Percentiles rank a stretch among this genome's conserved stretches.
phyloP scores from a whole-genome alignment of 2,888 invertebrate species.

The Zele albiditarsus region DNA sequence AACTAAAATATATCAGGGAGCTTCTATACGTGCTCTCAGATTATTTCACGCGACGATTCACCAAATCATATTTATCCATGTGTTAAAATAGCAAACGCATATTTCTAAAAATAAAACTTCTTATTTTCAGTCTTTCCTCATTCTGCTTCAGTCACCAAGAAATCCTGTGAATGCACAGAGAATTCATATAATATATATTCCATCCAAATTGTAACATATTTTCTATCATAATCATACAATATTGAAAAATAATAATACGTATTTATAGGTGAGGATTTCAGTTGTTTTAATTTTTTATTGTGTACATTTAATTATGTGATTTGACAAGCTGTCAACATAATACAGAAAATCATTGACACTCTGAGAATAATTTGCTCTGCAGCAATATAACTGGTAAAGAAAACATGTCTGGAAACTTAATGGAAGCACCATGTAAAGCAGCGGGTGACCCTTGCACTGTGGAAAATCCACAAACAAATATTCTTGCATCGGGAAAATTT shows the following conservation, averaged over 20 bases:
- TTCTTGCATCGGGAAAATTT: background rate
- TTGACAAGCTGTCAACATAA: background rate
- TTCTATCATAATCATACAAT: background rate
- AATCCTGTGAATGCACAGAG: background rate
- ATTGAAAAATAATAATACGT: background rate
- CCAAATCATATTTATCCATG: slow-evolving; percentile 12
- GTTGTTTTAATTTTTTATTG: background rate
- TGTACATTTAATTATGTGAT: background rate
- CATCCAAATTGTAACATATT: background rate
- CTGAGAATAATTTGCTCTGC: background rate
- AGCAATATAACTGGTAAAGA: background rate
- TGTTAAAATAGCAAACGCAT: slow-evolving; percentile 6
- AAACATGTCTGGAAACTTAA: slow-evolving; percentile 55
- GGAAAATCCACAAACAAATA: slow-evolving; percentile 21
- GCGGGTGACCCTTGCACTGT: slow-evolving; percentile 51
- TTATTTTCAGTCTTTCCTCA: background rate
- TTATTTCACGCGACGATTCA: background rate
- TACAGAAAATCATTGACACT: background rate
- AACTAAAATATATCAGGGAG: background rate
- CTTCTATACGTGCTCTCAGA: background rate
- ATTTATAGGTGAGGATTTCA: background rate
- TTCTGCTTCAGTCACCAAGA: background rate
- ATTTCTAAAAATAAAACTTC: slow-evolving; percentile 16
- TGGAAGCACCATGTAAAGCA: slow-evolving; percentile 47
- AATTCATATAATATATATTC: background rate